These are phyloP conservation scores for Eristalis arbustorum DNA, from an alignment of 2,888 invertebrate genomes.

Conservation along the genomic window DNA sequence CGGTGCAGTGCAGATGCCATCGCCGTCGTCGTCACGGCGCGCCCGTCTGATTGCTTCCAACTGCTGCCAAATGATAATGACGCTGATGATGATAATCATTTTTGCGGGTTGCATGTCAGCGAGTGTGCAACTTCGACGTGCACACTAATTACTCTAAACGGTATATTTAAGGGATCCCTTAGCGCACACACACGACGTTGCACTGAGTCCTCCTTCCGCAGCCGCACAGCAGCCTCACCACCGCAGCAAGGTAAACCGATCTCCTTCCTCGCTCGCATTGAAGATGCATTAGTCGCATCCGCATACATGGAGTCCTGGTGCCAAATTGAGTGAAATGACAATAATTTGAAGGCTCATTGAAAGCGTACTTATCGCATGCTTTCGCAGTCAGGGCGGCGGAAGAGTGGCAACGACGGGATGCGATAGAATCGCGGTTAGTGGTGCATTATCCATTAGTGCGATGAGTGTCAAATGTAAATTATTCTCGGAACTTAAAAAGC, in stretches of 20 bases:
- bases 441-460: constrained; percentile 2
- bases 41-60: constrained; percentile 8
- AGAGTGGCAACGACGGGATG: neutral
- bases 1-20: neutral
- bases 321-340: constrained; percentile 71
- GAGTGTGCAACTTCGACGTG: constrained; percentile 37
- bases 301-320: constrained; percentile 58
- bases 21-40: no score
- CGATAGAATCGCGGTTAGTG: constrained; percentile 7
- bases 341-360: constrained; percentile 71
- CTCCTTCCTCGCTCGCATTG: constrained; percentile 60
- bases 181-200: neutral
- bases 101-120: constrained; percentile 48
- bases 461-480: constrained; percentile 9
- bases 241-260: constrained; percentile 54
- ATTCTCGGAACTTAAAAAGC: constrained; percentile 5
- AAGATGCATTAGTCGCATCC: constrained; percentile 69
- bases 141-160: constrained; percentile 66
- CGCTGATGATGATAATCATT: constrained; percentile 50
- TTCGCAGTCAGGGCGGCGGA: constrained; percentile 19
- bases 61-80: constrained; percentile 38
- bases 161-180: constrained; percentile 45
- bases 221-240: neutral
- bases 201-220: constrained; percentile 51
- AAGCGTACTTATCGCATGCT: constrained; percentile 59